Conservation (phyloP, 2,888 invertebrate species). For the Drosophila recens region DNA sequence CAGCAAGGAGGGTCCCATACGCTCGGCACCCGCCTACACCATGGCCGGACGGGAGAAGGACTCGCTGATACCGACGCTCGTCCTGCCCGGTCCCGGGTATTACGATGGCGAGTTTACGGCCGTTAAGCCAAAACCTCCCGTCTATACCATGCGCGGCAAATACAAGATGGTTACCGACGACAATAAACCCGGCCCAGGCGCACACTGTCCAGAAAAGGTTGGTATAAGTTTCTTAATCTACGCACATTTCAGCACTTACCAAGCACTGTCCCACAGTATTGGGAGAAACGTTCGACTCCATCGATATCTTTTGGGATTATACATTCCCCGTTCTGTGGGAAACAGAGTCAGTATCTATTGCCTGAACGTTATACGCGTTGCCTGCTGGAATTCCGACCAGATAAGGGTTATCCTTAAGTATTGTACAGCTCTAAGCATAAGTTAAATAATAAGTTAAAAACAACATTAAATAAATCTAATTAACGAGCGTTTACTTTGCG, state of each 20-base stretch:
- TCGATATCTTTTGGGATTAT: constrained; percentile 92
- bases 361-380: constrained; percentile 52
- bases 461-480: constrained; percentile 1
- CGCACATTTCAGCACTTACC: not conserved
- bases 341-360: constrained; percentile 79
- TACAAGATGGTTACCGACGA: constrained; percentile 92
- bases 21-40: constrained; percentile 93
- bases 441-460: constrained; percentile 9
- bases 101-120: constrained; percentile 88
- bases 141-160: constrained; percentile 94
- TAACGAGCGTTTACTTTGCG: not conserved
- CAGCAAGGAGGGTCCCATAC: constrained; percentile 86
- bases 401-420: constrained; percentile 33
- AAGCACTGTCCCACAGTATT: constrained; percentile 64
- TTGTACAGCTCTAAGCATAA: not conserved
- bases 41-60: constrained; percentile 93
- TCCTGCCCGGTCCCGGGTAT: constrained; percentile 92
- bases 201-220: constrained; percentile 96
- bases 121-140: constrained; percentile 88
- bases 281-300: constrained; percentile 85
- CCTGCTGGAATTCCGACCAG: constrained; percentile 42
- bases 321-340: constrained; percentile 89
- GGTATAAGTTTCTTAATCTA: not conserved
- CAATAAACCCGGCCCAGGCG: constrained; percentile 93
- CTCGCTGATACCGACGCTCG: constrained; percentile 65